phyloP scores from a whole-genome alignment of 2,797 vertebrate genomes.

The Gastrophryne carolinensis region DNA sequence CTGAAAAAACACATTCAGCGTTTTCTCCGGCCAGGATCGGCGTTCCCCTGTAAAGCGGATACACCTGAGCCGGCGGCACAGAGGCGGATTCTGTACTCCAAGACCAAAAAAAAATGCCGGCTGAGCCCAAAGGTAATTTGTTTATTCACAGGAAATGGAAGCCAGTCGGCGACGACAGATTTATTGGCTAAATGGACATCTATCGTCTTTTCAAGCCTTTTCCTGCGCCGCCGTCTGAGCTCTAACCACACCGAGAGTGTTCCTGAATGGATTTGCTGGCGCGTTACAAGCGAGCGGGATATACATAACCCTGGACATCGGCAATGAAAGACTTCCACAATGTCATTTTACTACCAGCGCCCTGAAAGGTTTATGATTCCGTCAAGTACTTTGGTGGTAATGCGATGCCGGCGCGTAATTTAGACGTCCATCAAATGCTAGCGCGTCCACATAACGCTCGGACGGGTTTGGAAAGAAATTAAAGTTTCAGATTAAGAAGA shows the following conservation, averaged over 20 bases:
- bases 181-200: slow-evolving; percentile 79
- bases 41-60: neutral
- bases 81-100: slow-evolving; percentile 74
- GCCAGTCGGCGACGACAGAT: slow-evolving; percentile 78
- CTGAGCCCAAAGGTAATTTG: slow-evolving; percentile 74
- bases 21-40: too few species aligned
- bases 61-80: slow-evolving; percentile 67
- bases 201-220: slow-evolving; percentile 38
- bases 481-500: neutral
- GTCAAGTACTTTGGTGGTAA: slow-evolving; percentile 22
- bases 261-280: slow-evolving; percentile 57
- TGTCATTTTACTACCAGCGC: slow-evolving; percentile 24
- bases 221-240: slow-evolving; percentile 60
- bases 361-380: slow-evolving; percentile 21
- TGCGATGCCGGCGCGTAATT: slow-evolving; percentile 9
- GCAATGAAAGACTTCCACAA: slow-evolving; percentile 44
- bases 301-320: neutral
- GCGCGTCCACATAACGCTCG: neutral
- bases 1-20: too few species aligned
- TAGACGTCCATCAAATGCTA: slow-evolving; percentile 30
- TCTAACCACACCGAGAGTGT: slow-evolving; percentile 61
- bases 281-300: slow-evolving; percentile 24
- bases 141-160: slow-evolving; percentile 80
- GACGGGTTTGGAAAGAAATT: neutral
- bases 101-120: slow-evolving; percentile 71